Evolutionary conservation across 92 coral and sea anemone species (phyloP).

Genomic region (Galaxea fascicularis): DNA sequence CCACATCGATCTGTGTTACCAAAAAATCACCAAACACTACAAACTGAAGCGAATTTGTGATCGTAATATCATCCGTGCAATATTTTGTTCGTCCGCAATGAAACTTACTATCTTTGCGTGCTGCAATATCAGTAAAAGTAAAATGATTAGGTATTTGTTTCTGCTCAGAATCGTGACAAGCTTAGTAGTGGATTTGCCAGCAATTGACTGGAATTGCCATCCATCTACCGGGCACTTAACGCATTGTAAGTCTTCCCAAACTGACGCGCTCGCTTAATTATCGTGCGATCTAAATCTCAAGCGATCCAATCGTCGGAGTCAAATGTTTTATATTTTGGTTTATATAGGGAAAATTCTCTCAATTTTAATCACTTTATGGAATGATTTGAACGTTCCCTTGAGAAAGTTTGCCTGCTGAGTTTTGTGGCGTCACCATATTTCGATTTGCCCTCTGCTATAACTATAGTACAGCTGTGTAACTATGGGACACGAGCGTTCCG

Average conservation of each 20-base stretch:
- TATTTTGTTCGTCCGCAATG: neutral
- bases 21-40: constrained; percentile 20
- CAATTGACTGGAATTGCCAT: constrained; percentile 12
- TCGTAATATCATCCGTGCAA: constrained; percentile 13
- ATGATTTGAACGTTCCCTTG: constrained; percentile 8
- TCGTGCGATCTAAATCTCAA: neutral
- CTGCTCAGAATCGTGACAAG: constrained; percentile 15
- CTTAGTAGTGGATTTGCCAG: constrained; percentile 1
- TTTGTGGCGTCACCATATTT: constrained; percentile 22
- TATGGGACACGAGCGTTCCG: constrained; percentile 3
- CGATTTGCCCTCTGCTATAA: neutral
- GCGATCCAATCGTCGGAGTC: neutral
- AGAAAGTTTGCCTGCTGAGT: constrained; percentile 14
- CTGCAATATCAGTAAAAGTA: neutral
- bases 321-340: constrained; percentile 2
- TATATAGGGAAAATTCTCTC: neutral
- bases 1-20: neutral
- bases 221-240: neutral
- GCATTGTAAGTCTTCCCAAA: constrained; percentile 22
- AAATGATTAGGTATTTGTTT: neutral
- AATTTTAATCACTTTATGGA: neutral
- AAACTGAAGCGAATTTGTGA: constrained; percentile 7
- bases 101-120: neutral
- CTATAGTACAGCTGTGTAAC: constrained; percentile 33
- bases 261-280: constrained; percentile 10